Evolutionary conservation across 1,140 invertebrate species (phyloP).

Genomic region (Trachelipus rathkii): DNA sequence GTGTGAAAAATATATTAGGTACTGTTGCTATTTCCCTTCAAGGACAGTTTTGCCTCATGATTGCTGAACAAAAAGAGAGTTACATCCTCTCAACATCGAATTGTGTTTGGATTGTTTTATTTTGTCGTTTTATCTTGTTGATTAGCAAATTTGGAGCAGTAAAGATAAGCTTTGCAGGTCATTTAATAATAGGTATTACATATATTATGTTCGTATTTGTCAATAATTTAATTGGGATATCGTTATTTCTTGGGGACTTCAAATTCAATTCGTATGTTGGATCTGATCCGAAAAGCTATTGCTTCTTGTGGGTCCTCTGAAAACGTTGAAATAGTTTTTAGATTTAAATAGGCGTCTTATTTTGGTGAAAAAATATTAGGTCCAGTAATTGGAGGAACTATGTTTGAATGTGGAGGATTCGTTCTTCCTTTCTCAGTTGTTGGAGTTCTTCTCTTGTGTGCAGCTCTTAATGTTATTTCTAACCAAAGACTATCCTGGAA

Average conservation of each 20-base stretch:
- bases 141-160: conserved; percentile 10
- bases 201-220: conserved; percentile 20
- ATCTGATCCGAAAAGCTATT: conserved; percentile 8
- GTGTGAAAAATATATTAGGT: too few relatives aligned
- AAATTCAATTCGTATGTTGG: conserved; percentile 10
- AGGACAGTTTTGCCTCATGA: conserved; percentile 11
- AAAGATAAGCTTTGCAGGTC: conserved; percentile 14
- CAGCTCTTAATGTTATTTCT: conserved; percentile 41
- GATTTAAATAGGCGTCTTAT: neutral
- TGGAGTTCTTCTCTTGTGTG: conserved; percentile 45
- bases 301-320: conserved; percentile 16
- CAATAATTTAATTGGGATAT: neutral
- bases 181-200: conserved; percentile 5
- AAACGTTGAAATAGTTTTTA: conserved; percentile 11
- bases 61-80: conserved; percentile 19
- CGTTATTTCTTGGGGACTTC: neutral
- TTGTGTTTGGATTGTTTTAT: conserved; percentile 21
- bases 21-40: neutral
- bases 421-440: conserved; percentile 48
- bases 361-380: conserved; percentile 33
- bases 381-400: conserved; percentile 47
- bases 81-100: conserved; percentile 11
- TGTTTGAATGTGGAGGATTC: conserved; percentile 48
- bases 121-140: conserved; percentile 5
- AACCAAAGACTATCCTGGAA: conserved; percentile 43